A percentile compares a stretch with the other conserved stretches of the same genome.
These are phyloP conservation scores for Glareola pratincola DNA, from an alignment of 2,113 vertebrate genomes.

Conservation along the genomic window DNA sequence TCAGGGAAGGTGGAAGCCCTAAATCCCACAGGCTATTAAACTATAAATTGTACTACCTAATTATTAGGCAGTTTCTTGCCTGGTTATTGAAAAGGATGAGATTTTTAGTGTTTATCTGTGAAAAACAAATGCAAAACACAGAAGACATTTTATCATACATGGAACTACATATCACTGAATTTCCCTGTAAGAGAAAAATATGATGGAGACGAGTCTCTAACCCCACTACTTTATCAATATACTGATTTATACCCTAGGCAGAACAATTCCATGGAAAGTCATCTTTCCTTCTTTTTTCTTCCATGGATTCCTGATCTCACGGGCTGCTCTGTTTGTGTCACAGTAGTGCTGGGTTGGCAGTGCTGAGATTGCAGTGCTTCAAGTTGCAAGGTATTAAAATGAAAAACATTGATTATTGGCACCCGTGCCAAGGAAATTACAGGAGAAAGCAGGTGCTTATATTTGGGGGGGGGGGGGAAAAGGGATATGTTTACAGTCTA, in stretches of 20 bases:
- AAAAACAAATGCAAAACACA: not conserved
- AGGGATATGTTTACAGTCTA: not conserved
- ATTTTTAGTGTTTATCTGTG: not conserved
- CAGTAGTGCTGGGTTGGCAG: not conserved
- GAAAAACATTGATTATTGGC: not conserved
- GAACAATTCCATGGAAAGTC: not conserved
- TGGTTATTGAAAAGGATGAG: not conserved
- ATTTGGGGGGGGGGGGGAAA: no score
- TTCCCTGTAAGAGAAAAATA: not conserved
- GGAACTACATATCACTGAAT: not conserved
- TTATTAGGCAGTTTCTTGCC: conserved; percentile 55
- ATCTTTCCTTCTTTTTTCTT: not conserved
- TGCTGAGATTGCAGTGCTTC: not conserved
- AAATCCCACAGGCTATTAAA: conserved; percentile 61
- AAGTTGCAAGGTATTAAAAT: not conserved
- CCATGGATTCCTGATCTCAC: not conserved
- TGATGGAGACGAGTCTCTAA: not conserved
- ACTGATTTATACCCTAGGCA: not conserved
- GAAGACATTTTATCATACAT: not conserved
- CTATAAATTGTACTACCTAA: conserved; percentile 20
- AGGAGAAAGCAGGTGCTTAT: not conserved
- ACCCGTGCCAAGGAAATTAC: not conserved
- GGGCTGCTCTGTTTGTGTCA: not conserved
- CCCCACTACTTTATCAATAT: not conserved
- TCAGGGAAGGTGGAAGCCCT: conserved; percentile 31